These are phyloP conservation scores for Petrophora chlorosata DNA, from an alignment of 2,888 invertebrate species.

Conservation along the genomic window DNA sequence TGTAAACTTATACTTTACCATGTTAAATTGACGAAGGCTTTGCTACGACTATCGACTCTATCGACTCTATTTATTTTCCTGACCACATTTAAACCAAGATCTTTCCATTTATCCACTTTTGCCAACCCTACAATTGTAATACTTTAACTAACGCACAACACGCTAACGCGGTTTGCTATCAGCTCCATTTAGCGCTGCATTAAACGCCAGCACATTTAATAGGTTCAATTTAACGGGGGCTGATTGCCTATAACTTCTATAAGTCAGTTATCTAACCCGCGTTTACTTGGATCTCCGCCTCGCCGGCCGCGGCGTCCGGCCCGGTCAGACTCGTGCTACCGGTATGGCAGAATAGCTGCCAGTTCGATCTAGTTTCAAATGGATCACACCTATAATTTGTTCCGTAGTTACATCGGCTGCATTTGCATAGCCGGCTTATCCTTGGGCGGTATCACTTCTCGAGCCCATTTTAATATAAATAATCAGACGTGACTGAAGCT, in stretches of 20 bases:
- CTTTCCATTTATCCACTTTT: conserved; percentile 10
- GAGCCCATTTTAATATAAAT: conserved; percentile 31
- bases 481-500: conserved; percentile 38
- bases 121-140: conserved; percentile 28
- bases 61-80: too few relatives aligned
- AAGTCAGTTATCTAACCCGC: conserved; percentile 45
- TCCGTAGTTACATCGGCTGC: conserved; percentile 33
- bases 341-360: conserved; percentile 24
- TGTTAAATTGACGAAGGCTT: too few relatives aligned
- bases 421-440: conserved; percentile 53
- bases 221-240: conserved; percentile 35
- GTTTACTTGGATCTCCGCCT: conserved; percentile 43
- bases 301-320: conserved; percentile 34
- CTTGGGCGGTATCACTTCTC: conserved; percentile 45
- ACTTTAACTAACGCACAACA: conserved; percentile 22
- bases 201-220: conserved; percentile 34
- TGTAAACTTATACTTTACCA: too few relatives aligned
- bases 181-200: conserved; percentile 28
- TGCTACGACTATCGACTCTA: too few relatives aligned
- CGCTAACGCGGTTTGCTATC: conserved; percentile 28
- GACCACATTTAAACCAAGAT: too few relatives aligned
- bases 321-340: conserved; percentile 45
- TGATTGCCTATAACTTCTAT: conserved; percentile 24
- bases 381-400: conserved; percentile 50
- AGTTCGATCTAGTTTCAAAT: conserved; percentile 40